Conservation (phyloP, 1,140 invertebrate genomes). For the Trinorchestia longiramus region DNA sequence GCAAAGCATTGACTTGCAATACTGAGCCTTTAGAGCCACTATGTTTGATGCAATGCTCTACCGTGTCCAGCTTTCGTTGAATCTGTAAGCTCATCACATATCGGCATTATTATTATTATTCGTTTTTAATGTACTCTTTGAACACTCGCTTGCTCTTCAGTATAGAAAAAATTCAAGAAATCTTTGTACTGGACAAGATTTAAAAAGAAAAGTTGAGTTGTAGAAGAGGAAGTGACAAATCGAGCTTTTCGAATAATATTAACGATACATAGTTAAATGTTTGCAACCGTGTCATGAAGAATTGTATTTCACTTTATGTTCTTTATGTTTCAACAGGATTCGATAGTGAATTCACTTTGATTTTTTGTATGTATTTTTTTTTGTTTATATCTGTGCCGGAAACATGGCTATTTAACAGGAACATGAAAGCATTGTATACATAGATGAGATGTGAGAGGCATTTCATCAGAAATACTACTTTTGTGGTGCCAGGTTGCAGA, state of each 20-base stretch:
- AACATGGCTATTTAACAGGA: not conserved
- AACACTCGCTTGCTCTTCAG: not conserved
- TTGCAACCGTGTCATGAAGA: no score
- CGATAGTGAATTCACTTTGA: not conserved
- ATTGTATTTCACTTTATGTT: not conserved
- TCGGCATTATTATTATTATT: not conserved
- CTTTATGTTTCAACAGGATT: not conserved
- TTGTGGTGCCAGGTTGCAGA: not conserved
- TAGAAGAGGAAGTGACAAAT: not conserved
- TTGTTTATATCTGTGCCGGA: not conserved
- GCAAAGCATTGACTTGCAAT: slow-evolving; percentile 27
- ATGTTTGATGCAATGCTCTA: not conserved
- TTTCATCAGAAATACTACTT: not conserved
- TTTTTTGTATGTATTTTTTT: not conserved
- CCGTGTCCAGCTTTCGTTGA: not conserved
- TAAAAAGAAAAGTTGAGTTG: not conserved
- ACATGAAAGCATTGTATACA: not conserved
- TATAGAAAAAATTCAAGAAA: not conserved
- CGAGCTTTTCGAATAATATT: not conserved
- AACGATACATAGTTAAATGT: no score
- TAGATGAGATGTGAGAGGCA: not conserved
- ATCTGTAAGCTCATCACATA: not conserved
- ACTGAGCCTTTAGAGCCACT: not conserved
- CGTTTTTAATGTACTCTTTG: not conserved
- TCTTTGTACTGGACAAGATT: not conserved